A percentile compares a stretch with the other conserved stretches of the same genome.
Evolutionary conservation across 1,140 invertebrate species (phyloP).

Genomic region (Ostrea edulis): DNA sequence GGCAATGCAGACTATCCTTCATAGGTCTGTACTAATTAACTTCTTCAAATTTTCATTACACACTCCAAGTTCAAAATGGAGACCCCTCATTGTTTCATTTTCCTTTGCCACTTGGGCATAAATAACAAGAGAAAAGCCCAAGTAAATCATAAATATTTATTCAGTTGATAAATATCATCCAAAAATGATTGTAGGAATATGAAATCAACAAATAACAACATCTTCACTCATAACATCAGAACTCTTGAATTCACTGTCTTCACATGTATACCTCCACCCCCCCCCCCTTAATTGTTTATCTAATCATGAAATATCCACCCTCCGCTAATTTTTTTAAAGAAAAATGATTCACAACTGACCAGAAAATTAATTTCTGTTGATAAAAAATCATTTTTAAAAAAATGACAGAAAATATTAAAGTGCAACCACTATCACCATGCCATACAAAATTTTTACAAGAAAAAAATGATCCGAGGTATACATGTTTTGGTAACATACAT

Average conservation of each 20-base stretch:
- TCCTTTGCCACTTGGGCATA: neutral
- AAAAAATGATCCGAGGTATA: neutral
- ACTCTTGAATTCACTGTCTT: neutral
- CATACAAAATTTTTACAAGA: neutral
- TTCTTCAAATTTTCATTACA: neutral
- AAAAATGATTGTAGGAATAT: conserved; percentile 21
- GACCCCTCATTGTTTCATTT: neutral
- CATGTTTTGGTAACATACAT: neutral
- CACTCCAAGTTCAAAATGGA: neutral
- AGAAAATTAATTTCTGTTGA: no score
- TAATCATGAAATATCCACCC: no score
- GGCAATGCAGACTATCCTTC: neutral
- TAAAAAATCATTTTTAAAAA: no score
- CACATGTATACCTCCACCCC: neutral
- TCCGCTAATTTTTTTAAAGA: no score
- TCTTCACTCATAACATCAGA: neutral
- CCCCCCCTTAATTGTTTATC: no score
- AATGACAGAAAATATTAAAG: no score
- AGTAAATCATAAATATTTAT: neutral
- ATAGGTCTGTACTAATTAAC: neutral
- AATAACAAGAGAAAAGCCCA: neutral
- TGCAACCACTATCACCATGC: no score
- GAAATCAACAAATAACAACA: conserved; percentile 9
- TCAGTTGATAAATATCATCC: neutral
- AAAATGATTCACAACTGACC: no score